Conservation (phyloP, 2,888 invertebrate genomes). For the Caenorhabditis sp. region DNA sequence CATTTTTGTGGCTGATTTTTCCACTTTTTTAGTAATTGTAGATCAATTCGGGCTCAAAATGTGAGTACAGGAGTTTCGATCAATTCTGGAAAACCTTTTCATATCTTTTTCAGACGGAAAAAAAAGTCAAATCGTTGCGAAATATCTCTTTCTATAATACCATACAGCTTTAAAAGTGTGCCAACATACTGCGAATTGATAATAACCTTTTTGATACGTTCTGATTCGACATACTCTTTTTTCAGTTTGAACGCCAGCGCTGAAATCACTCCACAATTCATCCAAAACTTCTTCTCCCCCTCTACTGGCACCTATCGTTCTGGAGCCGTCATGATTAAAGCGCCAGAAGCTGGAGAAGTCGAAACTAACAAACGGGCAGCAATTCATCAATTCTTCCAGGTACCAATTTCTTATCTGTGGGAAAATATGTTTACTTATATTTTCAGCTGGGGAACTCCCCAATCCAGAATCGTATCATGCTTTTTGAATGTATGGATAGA, state of each 20-base stretch:
- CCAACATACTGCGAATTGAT: too few relatives aligned
- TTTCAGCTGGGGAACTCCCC: neutral
- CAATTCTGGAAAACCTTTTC: too few relatives aligned
- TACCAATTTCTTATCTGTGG: neutral
- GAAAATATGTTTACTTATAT: neutral
- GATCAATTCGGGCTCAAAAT: neutral
- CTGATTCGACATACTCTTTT: neutral
- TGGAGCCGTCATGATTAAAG: neutral
- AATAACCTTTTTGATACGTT: too few relatives aligned
- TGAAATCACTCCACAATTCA: constrained; percentile 6
- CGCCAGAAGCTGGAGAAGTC: neutral
- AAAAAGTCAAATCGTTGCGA: too few relatives aligned
- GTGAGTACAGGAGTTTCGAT: too few relatives aligned
- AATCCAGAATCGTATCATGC: neutral
- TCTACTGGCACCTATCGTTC: neutral
- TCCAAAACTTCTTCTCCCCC: neutral
- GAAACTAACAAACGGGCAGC: neutral
- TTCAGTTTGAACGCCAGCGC: constrained; percentile 11
- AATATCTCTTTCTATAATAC: too few relatives aligned
- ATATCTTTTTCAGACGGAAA: too few relatives aligned
- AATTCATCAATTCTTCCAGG: neutral
- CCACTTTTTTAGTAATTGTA: too few relatives aligned
- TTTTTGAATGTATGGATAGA: neutral
- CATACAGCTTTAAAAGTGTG: too few relatives aligned
- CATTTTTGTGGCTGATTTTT: too few relatives aligned